phyloP scores from a whole-genome alignment of 2,888 invertebrate species.

The Heliconius sara region DNA sequence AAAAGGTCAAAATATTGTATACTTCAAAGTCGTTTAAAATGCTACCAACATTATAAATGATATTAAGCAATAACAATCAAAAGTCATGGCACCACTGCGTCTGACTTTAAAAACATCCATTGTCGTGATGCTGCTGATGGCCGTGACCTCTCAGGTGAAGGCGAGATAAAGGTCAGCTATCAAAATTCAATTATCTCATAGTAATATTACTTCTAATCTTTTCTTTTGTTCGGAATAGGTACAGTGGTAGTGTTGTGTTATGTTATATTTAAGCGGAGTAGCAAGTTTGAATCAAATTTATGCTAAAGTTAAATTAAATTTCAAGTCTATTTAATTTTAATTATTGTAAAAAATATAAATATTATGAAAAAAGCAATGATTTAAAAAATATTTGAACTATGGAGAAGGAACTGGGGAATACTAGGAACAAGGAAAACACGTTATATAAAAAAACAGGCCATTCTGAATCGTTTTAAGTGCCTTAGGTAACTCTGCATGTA shows the following conservation, averaged over 20 bases:
- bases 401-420: not conserved
- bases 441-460: too few relatives aligned
- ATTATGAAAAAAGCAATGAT: too few relatives aligned
- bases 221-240: not conserved
- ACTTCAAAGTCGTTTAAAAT: not conserved
- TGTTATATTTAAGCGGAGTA: not conserved
- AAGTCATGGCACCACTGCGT: conserved; percentile 13
- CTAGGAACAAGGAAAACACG: too few relatives aligned
- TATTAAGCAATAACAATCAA: conserved; percentile 13
- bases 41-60: not conserved
- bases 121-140: conserved; percentile 38
- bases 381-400: too few relatives aligned
- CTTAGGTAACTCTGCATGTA: too few relatives aligned
- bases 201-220: conserved; percentile 26
- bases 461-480: too few relatives aligned
- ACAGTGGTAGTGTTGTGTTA: not conserved
- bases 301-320: not conserved
- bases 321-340: not conserved
- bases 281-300: not conserved
- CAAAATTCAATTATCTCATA: conserved; percentile 30
- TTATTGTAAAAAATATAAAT: too few relatives aligned
- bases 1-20: not conserved
- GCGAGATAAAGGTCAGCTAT: conserved; percentile 37
- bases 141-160: conserved; percentile 43
- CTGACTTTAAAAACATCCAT: not conserved